Percentiles rank a stretch among this genome's conserved stretches.
Conservation (phyloP, 2,797 vertebrate species). For the Acestrorhynchus altus region DNA sequence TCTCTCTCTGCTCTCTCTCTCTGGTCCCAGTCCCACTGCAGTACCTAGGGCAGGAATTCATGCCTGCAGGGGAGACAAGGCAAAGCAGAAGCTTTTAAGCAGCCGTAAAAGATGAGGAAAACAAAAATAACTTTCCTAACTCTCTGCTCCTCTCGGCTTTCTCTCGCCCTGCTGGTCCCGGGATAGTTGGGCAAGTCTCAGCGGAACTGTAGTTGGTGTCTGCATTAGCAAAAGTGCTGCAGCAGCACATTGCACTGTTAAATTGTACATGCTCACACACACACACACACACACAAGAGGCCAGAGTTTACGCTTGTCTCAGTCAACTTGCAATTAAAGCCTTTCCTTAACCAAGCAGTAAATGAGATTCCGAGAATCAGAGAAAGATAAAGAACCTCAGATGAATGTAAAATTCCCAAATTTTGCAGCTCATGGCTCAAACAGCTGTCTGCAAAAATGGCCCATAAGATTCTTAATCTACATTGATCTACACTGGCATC, state of each 20-base stretch:
- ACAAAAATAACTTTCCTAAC: constrained; percentile 49
- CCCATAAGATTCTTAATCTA: too few relatives aligned
- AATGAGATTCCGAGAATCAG: constrained; percentile 2
- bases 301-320: constrained; percentile 6
- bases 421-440: too few relatives aligned
- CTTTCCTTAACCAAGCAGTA: neutral
- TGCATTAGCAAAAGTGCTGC: constrained; percentile 53
- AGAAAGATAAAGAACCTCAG: neutral
- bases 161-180: constrained; percentile 45
- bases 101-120: constrained; percentile 43
- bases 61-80: constrained; percentile 43
- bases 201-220: constrained; percentile 30
- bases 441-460: too few relatives aligned
- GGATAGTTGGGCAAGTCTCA: constrained; percentile 35
- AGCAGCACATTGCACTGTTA: constrained; percentile 53
- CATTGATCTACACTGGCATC: too few relatives aligned
- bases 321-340: neutral
- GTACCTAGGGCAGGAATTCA: constrained; percentile 40
- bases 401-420: neutral
- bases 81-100: constrained; percentile 51
- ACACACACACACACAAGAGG: constrained; percentile 35
- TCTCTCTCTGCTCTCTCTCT: constrained; percentile 21
- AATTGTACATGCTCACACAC: constrained; percentile 34
- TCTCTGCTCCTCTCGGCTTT: constrained; percentile 19
- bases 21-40: constrained; percentile 34